These are phyloP conservation scores for Macrochelys suwanniensis DNA, from an alignment of 2,797 vertebrate genomes.

Conservation along the genomic window DNA sequence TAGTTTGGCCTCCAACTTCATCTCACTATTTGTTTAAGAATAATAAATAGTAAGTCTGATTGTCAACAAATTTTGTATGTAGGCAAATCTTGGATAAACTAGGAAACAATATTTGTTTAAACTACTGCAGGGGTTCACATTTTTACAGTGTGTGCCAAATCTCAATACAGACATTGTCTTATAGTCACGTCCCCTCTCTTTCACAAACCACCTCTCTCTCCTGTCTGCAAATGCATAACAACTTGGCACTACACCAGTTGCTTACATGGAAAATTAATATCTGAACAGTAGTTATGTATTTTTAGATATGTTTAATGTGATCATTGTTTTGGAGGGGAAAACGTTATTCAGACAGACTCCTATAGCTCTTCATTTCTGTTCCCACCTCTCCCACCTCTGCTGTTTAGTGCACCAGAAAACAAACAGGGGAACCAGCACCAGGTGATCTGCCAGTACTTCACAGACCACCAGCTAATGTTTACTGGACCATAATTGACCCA, in stretches of 20 bases:
- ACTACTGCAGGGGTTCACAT: fast-evolving
- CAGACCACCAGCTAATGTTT: background rate
- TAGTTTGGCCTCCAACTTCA: background rate
- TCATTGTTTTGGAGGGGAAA: background rate
- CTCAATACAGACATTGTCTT: background rate
- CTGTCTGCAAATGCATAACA: background rate
- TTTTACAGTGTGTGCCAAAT: background rate
- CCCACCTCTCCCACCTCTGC: background rate
- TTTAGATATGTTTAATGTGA: background rate
- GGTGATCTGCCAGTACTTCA: background rate
- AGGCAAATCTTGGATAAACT: fast-evolving
- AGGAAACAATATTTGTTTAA: background rate
- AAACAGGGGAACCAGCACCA: background rate
- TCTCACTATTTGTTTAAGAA: background rate
- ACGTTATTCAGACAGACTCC: background rate
- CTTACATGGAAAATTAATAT: background rate
- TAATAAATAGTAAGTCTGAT: background rate
- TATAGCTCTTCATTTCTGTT: background rate
- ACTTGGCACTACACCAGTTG: background rate
- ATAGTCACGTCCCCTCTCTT: background rate
- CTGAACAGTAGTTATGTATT: background rate
- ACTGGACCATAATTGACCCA: background rate
- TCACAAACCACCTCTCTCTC: background rate
- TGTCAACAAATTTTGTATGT: background rate
- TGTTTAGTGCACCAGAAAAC: background rate